Conservation (phyloP, 2,888 invertebrate species). For the Pherbina coryleti region DNA sequence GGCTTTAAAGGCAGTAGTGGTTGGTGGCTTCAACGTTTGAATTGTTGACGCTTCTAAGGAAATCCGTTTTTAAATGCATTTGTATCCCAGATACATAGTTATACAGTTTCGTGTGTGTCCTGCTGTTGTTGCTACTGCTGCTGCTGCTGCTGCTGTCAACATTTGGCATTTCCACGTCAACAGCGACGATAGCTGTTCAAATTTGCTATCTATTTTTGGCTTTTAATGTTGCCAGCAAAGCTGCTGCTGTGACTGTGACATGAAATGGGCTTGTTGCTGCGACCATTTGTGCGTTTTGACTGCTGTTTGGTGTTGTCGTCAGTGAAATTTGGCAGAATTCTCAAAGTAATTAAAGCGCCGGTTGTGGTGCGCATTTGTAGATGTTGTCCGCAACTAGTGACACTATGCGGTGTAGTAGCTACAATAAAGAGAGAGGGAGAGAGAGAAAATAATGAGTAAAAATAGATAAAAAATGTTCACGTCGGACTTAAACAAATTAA, state of each 20-base stretch:
- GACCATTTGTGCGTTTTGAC: too few relatives aligned
- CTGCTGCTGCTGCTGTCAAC: slow-evolving; percentile 31
- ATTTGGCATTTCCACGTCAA: not conserved
- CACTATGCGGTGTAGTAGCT: too few relatives aligned
- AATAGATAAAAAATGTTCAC: too few relatives aligned
- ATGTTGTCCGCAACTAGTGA: too few relatives aligned
- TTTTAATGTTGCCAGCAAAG: not conserved
- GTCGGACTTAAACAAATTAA: too few relatives aligned
- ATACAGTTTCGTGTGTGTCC: not conserved
- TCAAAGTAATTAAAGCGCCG: too few relatives aligned
- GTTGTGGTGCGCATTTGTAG: too few relatives aligned
- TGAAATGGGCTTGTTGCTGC: too few relatives aligned
- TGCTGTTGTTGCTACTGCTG: slow-evolving; percentile 30
- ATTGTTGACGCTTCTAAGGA: slow-evolving; percentile 12
- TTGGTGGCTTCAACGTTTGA: slow-evolving; percentile 14
- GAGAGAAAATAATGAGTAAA: too few relatives aligned
- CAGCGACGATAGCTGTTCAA: not conserved
- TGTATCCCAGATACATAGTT: slow-evolving; percentile 1
- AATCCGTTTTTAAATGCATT: slow-evolving; percentile 13
- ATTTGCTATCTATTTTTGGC: slow-evolving; percentile 8
- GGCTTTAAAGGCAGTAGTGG: slow-evolving; percentile 26
- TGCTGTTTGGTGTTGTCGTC: too few relatives aligned
- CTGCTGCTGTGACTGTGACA: slow-evolving; percentile 2
- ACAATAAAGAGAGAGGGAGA: too few relatives aligned
- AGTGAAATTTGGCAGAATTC: too few relatives aligned